phyloP scores from a whole-genome alignment of 2,888 invertebrate genomes.

The Andricus curvator region DNA sequence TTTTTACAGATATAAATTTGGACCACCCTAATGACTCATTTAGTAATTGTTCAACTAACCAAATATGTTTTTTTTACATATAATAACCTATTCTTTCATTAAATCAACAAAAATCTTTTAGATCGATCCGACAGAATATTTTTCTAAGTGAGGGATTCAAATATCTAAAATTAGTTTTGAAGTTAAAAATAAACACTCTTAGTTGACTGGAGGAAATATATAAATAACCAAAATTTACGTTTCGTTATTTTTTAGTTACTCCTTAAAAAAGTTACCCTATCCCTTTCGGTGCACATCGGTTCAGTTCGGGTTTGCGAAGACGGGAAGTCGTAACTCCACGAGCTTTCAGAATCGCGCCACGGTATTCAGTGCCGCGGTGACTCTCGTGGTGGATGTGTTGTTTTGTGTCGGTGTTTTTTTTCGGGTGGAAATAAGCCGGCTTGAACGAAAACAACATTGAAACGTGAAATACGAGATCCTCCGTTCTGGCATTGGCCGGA shows the following conservation, averaged over 20 bases:
- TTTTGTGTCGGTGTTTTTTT: conserved; percentile 39
- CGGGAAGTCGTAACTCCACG: background rate
- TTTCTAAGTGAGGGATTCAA: no score
- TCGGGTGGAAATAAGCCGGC: conserved; percentile 29
- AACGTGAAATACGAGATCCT: conserved; percentile 37
- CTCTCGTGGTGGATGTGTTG: conserved; percentile 51
- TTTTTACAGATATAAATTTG: no score
- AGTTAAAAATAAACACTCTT: background rate
- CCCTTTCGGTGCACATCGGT: conserved; percentile 15
- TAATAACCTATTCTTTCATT: no score
- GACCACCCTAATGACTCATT: no score
- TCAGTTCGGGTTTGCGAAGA: conserved; percentile 9
- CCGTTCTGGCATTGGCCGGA: conserved; percentile 5
- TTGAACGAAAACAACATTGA: conserved; percentile 36
- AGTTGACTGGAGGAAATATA: background rate
- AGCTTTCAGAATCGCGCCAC: conserved; percentile 48
- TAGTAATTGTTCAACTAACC: no score
- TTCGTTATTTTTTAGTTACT: background rate
- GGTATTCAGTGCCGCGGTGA: conserved; percentile 55
- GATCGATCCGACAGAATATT: no score
- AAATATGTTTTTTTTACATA: no score
- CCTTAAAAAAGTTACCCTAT: background rate
- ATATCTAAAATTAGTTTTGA: background rate
- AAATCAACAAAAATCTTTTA: no score
- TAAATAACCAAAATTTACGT: background rate